Evolutionary conservation across 2,888 invertebrate species (phyloP).

Genomic region (Eupithecia exiguata): DNA sequence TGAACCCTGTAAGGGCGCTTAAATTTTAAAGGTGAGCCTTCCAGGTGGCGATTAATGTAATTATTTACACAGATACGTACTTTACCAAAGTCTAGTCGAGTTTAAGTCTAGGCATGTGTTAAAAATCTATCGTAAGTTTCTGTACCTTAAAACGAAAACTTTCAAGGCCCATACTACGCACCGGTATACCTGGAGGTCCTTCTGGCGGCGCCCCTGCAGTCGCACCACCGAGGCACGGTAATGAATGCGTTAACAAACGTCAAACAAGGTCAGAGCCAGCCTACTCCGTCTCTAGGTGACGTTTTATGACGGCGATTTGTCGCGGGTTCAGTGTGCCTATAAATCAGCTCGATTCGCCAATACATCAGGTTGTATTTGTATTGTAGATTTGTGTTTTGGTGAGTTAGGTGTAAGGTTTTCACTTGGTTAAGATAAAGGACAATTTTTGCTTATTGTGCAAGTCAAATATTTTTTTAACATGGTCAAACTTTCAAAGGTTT

Average conservation of each 20-base stretch:
- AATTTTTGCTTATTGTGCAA: neutral
- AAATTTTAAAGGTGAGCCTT: too few species aligned
- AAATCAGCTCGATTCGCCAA: conserved; percentile 13
- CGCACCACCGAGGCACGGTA: neutral
- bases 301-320: conserved; percentile 4
- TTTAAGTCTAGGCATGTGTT: neutral
- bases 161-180: too few species aligned
- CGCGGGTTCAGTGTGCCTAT: conserved; percentile 1
- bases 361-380: conserved; percentile 5
- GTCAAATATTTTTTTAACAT: too few species aligned
- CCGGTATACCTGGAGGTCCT: too few species aligned
- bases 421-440: neutral
- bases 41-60: too few species aligned
- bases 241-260: neutral
- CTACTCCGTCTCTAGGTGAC: conserved; percentile 4
- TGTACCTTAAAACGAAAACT: too few species aligned
- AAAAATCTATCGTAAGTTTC: neutral
- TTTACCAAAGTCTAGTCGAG: too few species aligned
- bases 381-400: neutral
- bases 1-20: too few species aligned
- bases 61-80: too few species aligned
- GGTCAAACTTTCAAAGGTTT: too few species aligned
- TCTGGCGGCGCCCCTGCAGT: neutral
- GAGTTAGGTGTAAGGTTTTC: neutral
- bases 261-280: neutral